These are phyloP conservation scores for Blennius ocellaris DNA, from an alignment of 2,113 vertebrate genomes.

Conservation along the genomic window DNA sequence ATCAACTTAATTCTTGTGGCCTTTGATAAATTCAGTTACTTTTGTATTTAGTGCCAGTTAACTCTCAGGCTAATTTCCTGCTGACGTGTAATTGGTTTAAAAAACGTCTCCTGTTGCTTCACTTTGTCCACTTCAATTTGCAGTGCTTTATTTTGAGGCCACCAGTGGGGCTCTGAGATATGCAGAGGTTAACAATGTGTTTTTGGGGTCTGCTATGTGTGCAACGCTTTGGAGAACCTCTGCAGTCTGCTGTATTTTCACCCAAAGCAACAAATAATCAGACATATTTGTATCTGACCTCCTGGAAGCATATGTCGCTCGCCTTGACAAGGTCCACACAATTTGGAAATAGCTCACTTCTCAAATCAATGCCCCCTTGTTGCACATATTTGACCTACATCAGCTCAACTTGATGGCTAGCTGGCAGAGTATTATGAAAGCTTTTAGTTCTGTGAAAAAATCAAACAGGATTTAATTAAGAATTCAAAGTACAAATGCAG, in stretches of 20 bases:
- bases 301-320: neutral
- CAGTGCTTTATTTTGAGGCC: neutral
- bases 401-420: neutral
- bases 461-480: too few species aligned
- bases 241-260: neutral
- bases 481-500: too few species aligned
- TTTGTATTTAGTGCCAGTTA: neutral
- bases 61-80: neutral
- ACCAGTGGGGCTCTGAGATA: neutral
- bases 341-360: neutral
- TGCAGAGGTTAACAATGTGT: neutral
- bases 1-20: neutral
- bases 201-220: neutral
- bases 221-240: neutral
- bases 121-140: neutral
- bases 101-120: too few species aligned
- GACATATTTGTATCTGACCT: neutral
- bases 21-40: neutral
- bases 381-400: slow-evolving; percentile 3
- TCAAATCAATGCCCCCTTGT: neutral
- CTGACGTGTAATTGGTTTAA: neutral
- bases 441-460: too few species aligned
- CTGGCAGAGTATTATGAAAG: slow-evolving; percentile 3
- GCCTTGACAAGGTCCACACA: neutral
- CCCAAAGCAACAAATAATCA: neutral